Evolutionary conservation across 2,797 vertebrate genomes (phyloP).

Genomic region (Silurus aristotelis): DNA sequence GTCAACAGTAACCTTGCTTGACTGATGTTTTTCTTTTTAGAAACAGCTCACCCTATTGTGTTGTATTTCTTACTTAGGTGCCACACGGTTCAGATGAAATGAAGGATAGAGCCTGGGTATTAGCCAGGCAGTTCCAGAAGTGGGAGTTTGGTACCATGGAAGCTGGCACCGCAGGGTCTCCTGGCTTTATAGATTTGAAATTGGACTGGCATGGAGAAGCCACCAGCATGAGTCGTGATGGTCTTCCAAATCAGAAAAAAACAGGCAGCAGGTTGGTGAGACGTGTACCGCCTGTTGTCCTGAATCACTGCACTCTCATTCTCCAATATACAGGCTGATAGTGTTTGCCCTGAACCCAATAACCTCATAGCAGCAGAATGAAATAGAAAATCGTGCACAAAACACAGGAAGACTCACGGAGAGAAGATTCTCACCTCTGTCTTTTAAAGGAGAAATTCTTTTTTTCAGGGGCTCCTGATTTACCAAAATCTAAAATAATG

Average conservation of each 20-base stretch:
- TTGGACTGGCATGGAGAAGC: slow-evolving; percentile 55
- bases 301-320: slow-evolving; percentile 43
- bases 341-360: slow-evolving; percentile 42
- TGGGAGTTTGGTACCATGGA: slow-evolving; percentile 38
- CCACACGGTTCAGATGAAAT: background rate
- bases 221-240: slow-evolving; percentile 33
- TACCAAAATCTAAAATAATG: background rate
- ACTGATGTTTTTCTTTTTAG: background rate
- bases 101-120: slow-evolving; percentile 49
- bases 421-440: slow-evolving; percentile 8
- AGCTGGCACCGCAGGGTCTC: slow-evolving; percentile 33
- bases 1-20: background rate
- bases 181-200: slow-evolving; percentile 58
- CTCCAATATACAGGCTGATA: slow-evolving; percentile 39
- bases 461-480: background rate
- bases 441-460: slow-evolving; percentile 1
- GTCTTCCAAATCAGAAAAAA: slow-evolving; percentile 50
- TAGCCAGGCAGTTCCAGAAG: slow-evolving; percentile 25
- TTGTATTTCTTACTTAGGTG: background rate
- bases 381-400: background rate
- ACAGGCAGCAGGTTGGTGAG: slow-evolving; percentile 16
- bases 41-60: background rate
- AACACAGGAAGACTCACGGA: background rate
- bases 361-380: slow-evolving; percentile 24
- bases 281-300: slow-evolving; percentile 26